phyloP scores from a whole-genome alignment of 2,888 invertebrate species.

The Eupeodes luniger region DNA sequence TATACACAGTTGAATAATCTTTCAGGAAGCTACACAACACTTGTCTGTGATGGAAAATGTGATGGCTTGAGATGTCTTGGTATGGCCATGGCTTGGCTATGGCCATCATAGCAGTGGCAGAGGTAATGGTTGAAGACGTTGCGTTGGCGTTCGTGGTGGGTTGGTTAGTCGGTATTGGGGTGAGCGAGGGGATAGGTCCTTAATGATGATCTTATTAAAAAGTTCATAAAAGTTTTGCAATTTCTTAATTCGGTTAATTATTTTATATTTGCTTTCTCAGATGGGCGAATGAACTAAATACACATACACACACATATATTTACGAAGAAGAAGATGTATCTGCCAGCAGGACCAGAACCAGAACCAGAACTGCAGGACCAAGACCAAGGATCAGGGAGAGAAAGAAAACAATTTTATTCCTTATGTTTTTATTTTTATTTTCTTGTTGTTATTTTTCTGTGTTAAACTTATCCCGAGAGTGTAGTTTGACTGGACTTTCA shows the following conservation, averaged over 20 bases:
- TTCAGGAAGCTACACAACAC: constrained; percentile 46
- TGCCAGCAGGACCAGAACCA: not conserved
- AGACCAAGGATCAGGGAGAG: not conserved
- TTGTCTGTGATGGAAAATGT: constrained; percentile 6
- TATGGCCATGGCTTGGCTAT: too few relatives aligned
- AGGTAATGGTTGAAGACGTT: too few relatives aligned
- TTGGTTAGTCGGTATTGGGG: not conserved
- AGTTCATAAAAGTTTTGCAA: constrained; percentile 74
- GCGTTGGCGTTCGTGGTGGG: too few relatives aligned
- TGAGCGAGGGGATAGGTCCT: constrained; percentile 25
- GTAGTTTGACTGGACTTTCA: constrained; percentile 12
- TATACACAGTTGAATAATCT: constrained; percentile 6
- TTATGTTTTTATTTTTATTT: constrained; percentile 20
- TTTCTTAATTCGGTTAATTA: constrained; percentile 76
- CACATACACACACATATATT: too few relatives aligned
- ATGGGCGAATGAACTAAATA: constrained; percentile 4
- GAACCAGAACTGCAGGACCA: not conserved
- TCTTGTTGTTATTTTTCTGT: constrained; percentile 8
- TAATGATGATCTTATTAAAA: constrained; percentile 77
- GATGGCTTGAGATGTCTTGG: not conserved
- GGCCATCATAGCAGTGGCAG: too few relatives aligned
- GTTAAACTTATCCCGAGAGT: constrained; percentile 29
- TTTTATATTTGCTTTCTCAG: constrained; percentile 71
- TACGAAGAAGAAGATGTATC: not conserved
- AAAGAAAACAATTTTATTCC: constrained; percentile 35